phyloP scores from a whole-genome alignment of 2,888 invertebrate species.

The Congeria kusceri region DNA sequence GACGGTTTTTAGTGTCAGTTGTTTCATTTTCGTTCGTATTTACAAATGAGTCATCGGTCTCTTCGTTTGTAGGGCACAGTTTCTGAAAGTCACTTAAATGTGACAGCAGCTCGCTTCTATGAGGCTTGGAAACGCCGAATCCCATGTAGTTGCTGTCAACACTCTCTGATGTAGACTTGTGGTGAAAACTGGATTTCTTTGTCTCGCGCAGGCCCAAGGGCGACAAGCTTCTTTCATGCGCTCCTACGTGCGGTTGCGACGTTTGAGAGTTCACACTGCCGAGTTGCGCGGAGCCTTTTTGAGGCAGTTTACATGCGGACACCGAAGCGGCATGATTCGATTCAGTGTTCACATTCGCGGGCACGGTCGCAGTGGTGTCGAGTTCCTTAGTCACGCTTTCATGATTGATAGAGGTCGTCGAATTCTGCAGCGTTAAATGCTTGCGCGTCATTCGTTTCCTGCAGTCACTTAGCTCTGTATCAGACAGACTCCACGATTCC shows the following conservation, averaged over 20 bases:
- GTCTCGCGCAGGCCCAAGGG: no score
- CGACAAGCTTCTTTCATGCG: neutral
- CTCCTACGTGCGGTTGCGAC: neutral
- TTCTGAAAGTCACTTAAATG: constrained; percentile 56
- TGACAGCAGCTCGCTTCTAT: constrained; percentile 47
- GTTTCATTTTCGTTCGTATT: no score
- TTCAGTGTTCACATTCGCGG: neutral
- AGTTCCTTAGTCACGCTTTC: no score
- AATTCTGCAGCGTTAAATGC: constrained; percentile 17
- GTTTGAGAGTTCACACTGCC: neutral
- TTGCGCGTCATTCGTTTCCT: constrained; percentile 14
- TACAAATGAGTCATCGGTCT: constrained; percentile 8
- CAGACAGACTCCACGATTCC: constrained; percentile 59
- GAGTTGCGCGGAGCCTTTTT: neutral
- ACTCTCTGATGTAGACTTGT: constrained; percentile 34
- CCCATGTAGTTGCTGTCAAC: constrained; percentile 61
- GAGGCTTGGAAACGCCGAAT: constrained; percentile 56
- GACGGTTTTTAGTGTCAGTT: no score
- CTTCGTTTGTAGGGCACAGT: constrained; percentile 36
- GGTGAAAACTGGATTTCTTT: neutral
- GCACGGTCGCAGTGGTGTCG: neutral
- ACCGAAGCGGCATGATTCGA: neutral
- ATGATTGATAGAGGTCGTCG: neutral
- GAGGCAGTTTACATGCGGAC: neutral
- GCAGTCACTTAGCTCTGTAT: constrained; percentile 53